These are phyloP conservation scores for Empis livida DNA, from an alignment of 2,888 invertebrate species.

Conservation along the genomic window DNA sequence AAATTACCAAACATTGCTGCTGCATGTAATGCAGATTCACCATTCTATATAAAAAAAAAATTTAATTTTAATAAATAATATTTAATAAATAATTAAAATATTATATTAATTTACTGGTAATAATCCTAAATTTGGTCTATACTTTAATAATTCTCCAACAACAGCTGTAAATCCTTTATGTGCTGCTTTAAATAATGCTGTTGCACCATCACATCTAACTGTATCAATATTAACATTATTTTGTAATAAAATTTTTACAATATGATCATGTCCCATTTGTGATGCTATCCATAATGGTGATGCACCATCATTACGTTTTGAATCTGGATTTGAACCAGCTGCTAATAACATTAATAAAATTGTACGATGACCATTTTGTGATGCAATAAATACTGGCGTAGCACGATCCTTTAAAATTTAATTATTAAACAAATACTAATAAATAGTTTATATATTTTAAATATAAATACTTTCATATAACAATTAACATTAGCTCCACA, in stretches of 20 bases:
- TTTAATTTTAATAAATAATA: slow-evolving; percentile 3
- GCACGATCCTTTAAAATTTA: slow-evolving; percentile 62
- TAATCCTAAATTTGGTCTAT: slow-evolving; percentile 67
- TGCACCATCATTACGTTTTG: slow-evolving; percentile 68
- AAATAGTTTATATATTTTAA: neutral
- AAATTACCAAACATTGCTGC: slow-evolving; percentile 81
- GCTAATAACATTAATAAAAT: slow-evolving; percentile 59
- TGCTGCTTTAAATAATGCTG: slow-evolving; percentile 85
- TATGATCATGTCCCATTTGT: slow-evolving; percentile 85
- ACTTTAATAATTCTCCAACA: slow-evolving; percentile 67
- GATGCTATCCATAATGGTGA: slow-evolving; percentile 89
- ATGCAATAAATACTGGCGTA: slow-evolving; percentile 81
- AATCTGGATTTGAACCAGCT: slow-evolving; percentile 60
- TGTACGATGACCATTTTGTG: slow-evolving; percentile 84
- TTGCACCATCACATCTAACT: slow-evolving; percentile 80
- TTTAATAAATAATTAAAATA: neutral
- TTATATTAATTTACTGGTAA: slow-evolving; percentile 50
- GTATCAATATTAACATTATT: slow-evolving; percentile 70
- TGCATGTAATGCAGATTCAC: slow-evolving; percentile 82
- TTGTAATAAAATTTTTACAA: slow-evolving; percentile 61
- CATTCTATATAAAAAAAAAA: slow-evolving; percentile 51
- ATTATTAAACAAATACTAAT: neutral
- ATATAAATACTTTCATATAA: slow-evolving; percentile 59
- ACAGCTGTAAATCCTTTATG: slow-evolving; percentile 89
- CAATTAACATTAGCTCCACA: slow-evolving; percentile 71